Evolutionary conservation across 2,113 vertebrate genomes (phyloP).

Genomic region (Geococcyx californianus): DNA sequence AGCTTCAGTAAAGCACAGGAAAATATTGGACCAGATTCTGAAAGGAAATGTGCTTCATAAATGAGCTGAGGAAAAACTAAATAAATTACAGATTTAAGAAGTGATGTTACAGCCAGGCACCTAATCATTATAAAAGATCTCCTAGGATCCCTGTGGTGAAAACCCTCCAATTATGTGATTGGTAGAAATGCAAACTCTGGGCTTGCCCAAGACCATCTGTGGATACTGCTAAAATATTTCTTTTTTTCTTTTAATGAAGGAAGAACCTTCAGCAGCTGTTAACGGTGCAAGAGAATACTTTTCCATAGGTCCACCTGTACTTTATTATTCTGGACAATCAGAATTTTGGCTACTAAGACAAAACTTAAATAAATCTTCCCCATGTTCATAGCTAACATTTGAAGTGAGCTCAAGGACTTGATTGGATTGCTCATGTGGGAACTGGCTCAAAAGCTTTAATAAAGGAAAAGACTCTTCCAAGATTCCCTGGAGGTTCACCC

Average conservation of each 20-base stretch:
- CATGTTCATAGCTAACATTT: neutral
- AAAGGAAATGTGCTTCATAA: neutral
- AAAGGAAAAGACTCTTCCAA: neutral
- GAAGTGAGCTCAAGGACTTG: neutral
- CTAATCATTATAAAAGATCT: neutral
- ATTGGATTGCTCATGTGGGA: neutral
- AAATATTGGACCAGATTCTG: neutral
- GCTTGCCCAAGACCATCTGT: neutral
- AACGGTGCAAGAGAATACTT: neutral
- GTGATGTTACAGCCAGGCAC: neutral
- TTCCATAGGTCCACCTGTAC: neutral
- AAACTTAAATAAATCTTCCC: neutral
- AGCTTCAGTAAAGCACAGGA: slow-evolving; percentile 19
- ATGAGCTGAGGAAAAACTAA: neutral
- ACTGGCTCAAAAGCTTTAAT: neutral
- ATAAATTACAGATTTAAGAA: neutral
- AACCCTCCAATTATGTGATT: neutral
- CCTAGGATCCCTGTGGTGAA: neutral
- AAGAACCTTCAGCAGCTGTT: neutral
- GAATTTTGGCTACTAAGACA: neutral
- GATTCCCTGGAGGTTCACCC: neutral
- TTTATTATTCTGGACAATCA: neutral
- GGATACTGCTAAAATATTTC: neutral
- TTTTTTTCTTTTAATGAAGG: neutral
- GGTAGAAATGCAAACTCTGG: neutral